Conservation (phyloP, 2,113 vertebrate species). For the Tetraodon nigroviridis region DNA sequence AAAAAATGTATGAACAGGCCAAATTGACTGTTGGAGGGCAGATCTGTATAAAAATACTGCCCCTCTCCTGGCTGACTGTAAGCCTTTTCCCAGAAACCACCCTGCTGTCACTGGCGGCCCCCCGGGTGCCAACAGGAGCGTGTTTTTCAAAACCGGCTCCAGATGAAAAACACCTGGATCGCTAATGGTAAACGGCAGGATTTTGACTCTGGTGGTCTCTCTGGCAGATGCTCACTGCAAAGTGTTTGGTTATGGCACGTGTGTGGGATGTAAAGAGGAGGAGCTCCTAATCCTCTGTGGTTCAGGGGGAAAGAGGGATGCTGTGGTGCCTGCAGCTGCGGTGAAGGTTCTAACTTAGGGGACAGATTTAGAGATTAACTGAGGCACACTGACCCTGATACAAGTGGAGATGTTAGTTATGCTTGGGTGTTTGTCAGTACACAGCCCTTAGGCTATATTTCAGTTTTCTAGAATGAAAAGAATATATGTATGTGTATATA, state of each 20-base stretch:
- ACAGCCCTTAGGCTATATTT: no score
- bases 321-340: background rate
- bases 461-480: no score
- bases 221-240: slow-evolving; percentile 14
- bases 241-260: slow-evolving; percentile 36
- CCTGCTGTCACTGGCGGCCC: background rate
- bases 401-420: background rate
- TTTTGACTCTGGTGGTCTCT: slow-evolving; percentile 26
- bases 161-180: slow-evolving; percentile 30
- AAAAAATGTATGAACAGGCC: background rate
- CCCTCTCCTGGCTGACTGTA: background rate
- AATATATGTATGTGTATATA: no score
- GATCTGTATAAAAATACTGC: slow-evolving; percentile 2
- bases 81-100: slow-evolving; percentile 26
- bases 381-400: slow-evolving; percentile 6
- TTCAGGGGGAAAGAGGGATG: slow-evolving; percentile 27
- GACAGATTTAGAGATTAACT: background rate
- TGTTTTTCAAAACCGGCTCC: background rate
- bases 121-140: slow-evolving; percentile 13
- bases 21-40: background rate
- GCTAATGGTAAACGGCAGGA: slow-evolving; percentile 6
- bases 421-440: no score
- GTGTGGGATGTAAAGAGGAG: background rate
- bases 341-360: slow-evolving; percentile 7
- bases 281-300: slow-evolving; percentile 40